phyloP scores from a whole-genome alignment of 2,797 vertebrate genomes.

The Dromococcyx pavoninus region DNA sequence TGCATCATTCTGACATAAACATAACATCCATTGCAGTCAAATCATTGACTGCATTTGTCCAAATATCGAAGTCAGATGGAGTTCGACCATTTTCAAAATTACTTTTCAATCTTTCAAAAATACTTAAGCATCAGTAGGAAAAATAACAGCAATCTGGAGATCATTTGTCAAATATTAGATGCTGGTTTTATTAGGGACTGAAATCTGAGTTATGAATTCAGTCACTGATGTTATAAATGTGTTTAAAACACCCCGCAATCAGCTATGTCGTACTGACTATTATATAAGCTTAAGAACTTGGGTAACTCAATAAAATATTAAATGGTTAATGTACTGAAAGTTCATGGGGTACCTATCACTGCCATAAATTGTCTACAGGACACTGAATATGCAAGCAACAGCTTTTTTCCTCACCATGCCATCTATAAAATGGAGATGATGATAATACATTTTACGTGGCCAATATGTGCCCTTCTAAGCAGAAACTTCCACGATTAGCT shows the following conservation, averaged over 20 bases:
- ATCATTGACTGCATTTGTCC: slow-evolving; percentile 21
- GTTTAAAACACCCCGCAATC: neutral
- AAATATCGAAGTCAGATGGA: slow-evolving; percentile 24
- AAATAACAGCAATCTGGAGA: slow-evolving; percentile 2
- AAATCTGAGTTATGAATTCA: neutral
- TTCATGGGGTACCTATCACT: neutral
- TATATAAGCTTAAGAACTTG: neutral
- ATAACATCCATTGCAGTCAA: slow-evolving; percentile 24
- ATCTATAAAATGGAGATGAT: neutral
- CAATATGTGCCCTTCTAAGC: neutral
- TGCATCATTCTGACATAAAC: slow-evolving; percentile 56
- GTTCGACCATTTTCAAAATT: slow-evolving; percentile 33
- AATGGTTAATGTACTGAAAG: neutral
- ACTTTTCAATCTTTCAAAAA: slow-evolving; percentile 27
- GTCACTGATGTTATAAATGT: neutral
- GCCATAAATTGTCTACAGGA: neutral
- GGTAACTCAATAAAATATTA: neutral
- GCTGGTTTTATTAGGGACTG: neutral
- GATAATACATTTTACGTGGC: neutral
- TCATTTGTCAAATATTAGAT: neutral
- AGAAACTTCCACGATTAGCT: neutral
- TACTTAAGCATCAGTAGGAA: neutral
- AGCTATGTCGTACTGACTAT: neutral
- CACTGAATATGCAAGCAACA: neutral
- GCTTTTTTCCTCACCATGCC: neutral